phyloP scores from a whole-genome alignment of 92 coral and sea anemone genomes.

The Bergia puertoricense region DNA sequence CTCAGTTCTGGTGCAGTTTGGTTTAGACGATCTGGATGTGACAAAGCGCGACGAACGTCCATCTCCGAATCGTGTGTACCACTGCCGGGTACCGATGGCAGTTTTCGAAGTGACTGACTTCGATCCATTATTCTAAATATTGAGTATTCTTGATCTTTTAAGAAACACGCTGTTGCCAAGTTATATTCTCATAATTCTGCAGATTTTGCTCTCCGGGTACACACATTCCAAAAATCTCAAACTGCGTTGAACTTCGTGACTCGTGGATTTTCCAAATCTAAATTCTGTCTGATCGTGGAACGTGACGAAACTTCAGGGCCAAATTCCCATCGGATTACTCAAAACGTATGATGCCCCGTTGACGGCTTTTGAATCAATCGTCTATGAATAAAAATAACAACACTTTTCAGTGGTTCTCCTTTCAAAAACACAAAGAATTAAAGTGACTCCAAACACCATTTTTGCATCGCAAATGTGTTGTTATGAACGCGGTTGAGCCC shows the following conservation, averaged over 20 bases:
- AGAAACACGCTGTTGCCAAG: conserved; percentile 19
- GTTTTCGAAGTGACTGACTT: conserved; percentile 67
- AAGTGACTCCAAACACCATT: conserved; percentile 32
- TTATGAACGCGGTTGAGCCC: conserved; percentile 46
- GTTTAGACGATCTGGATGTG: conserved; percentile 68
- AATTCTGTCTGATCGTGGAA: background rate
- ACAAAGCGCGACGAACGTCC: conserved; percentile 61
- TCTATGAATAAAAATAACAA: conserved; percentile 13
- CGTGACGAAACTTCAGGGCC: background rate
- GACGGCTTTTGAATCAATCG: conserved; percentile 25
- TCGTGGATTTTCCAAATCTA: background rate
- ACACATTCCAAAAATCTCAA: conserved; percentile 16
- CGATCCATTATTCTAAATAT: conserved; percentile 62
- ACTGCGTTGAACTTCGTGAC: background rate
- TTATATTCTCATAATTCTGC: conserved; percentile 4
- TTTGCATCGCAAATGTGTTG: conserved; percentile 41
- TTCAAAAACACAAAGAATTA: conserved; percentile 31
- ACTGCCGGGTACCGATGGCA: conserved; percentile 52
- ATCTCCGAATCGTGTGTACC: conserved; percentile 37
- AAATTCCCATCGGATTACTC: conserved; percentile 25
- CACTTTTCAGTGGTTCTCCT: conserved; percentile 11
- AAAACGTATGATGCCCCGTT: background rate
- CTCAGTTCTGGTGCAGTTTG: conserved; percentile 52
- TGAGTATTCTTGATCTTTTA: background rate
- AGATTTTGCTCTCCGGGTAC: background rate